phyloP scores from a whole-genome alignment of 2,888 invertebrate species.

The Iphiclides podalirius region DNA sequence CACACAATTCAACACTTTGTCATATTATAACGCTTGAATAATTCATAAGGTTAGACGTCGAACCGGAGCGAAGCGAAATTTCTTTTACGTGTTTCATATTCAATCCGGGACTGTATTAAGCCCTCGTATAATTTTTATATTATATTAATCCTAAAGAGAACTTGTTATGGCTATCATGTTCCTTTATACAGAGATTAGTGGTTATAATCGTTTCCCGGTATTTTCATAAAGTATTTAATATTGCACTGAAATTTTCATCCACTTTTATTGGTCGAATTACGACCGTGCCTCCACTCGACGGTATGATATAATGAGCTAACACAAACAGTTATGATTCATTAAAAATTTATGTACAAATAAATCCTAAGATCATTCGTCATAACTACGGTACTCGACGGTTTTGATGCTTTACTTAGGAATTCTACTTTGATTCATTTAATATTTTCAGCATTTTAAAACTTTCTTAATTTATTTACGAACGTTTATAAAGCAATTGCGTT shows the following conservation, averaged over 20 bases:
- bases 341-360: not conserved
- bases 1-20: conserved; percentile 4
- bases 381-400: not conserved
- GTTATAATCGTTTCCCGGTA: not conserved
- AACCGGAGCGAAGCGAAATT: conserved; percentile 1
- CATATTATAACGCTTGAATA: conserved; percentile 13
- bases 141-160: not conserved
- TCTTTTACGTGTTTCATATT: not conserved
- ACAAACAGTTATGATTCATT: not conserved
- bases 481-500: no score
- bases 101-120: not conserved
- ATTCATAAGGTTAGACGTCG: conserved; percentile 10
- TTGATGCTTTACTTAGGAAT: no score
- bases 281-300: not conserved
- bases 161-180: not conserved
- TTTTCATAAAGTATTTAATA: not conserved
- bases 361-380: not conserved
- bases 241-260: not conserved
- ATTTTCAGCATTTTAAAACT: no score
- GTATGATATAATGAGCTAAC: not conserved
- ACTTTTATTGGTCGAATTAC: not conserved
- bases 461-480: no score
- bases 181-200: not conserved
- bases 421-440: no score
- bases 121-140: conserved; percentile 9